Percentiles rank a stretch among this genome's conserved stretches.
Evolutionary conservation across 2,888 invertebrate species (phyloP).

Genomic region (Anorthoa munda): DNA sequence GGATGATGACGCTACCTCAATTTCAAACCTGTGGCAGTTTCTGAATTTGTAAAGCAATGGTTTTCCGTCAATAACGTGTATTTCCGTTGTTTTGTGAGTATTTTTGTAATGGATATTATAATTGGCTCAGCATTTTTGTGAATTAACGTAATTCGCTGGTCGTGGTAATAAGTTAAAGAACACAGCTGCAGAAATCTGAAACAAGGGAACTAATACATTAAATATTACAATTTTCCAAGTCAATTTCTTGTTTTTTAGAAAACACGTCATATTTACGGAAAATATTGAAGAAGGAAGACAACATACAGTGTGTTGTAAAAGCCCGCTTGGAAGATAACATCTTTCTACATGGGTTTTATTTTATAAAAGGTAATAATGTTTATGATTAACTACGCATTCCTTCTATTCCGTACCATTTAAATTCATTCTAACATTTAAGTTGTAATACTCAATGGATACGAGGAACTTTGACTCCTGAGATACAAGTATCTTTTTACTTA

Average conservation of each 20-base stretch:
- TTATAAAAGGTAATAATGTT: neutral
- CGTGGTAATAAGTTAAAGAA: neutral
- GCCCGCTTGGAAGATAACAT: neutral
- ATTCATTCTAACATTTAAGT: conserved; percentile 14
- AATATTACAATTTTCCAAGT: too few species aligned
- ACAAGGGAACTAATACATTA: too few species aligned
- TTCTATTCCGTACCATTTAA: conserved; percentile 31
- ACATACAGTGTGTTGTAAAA: too few species aligned
- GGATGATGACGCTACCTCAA: conserved; percentile 46
- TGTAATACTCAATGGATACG: too few species aligned
- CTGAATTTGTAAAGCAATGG: conserved; percentile 43
- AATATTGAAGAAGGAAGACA: too few species aligned
- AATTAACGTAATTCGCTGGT: neutral
- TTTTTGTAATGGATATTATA: neutral
- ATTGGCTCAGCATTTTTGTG: neutral
- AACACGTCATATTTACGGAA: too few species aligned
- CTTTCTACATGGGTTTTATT: neutral
- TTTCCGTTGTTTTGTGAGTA: neutral
- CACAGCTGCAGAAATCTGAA: too few species aligned
- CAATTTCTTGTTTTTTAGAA: too few species aligned
- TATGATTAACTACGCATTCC: conserved; percentile 1
- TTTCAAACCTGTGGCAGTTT: conserved; percentile 24
- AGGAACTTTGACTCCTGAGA: too few species aligned
- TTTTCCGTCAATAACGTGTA: conserved; percentile 4
- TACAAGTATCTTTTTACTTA: too few species aligned